phyloP scores from a whole-genome alignment of 2,797 vertebrate species.

The Poecilia velifera region DNA sequence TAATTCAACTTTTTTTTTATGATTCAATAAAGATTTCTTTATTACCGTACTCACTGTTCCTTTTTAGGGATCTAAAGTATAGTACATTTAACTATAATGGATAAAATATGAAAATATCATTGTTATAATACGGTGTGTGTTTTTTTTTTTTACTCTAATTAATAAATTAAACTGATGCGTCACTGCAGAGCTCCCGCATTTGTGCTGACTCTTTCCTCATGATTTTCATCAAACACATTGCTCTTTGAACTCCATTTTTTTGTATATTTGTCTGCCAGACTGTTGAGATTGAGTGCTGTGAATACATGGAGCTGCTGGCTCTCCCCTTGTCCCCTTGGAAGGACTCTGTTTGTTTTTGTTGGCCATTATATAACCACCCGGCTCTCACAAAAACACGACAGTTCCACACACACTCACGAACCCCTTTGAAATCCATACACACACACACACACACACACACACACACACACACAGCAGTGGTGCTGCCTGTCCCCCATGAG shows the following conservation, averaged over 20 bases:
- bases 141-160: background rate
- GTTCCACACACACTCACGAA: conserved; percentile 35
- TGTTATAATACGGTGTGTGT: background rate
- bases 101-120: background rate
- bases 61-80: background rate
- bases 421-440: conserved; percentile 32
- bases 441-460: conserved; percentile 10
- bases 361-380: conserved; percentile 65
- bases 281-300: conserved; percentile 55
- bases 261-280: conserved; percentile 48
- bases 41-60: background rate
- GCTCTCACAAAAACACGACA: conserved; percentile 55
- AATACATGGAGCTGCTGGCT: conserved; percentile 60
- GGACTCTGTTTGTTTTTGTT: conserved; percentile 72
- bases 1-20: background rate
- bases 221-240: conserved; percentile 19
- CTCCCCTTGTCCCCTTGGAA: conserved; percentile 54
- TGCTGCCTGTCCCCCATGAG: conserved; percentile 14
- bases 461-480: conserved; percentile 6
- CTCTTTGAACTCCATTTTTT: conserved; percentile 23
- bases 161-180: background rate
- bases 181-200: background rate
- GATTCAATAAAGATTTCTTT: background rate
- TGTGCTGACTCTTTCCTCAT: conserved; percentile 6
- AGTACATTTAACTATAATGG: background rate